phyloP scores from a whole-genome alignment of 2,113 vertebrate species.

The Tragelaphus imberbis region DNA sequence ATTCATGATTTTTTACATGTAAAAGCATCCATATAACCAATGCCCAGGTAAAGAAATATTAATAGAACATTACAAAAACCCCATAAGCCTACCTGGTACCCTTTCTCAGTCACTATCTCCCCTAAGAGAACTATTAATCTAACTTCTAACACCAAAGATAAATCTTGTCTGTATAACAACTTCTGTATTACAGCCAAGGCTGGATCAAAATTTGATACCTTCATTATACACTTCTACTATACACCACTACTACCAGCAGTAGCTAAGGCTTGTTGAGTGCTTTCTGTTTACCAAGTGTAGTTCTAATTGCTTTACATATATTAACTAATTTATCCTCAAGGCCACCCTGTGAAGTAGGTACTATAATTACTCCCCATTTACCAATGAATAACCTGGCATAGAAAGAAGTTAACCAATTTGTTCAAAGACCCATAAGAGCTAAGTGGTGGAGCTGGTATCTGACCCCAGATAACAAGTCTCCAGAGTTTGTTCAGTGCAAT shows the following conservation, averaged over 20 bases:
- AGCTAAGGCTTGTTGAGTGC: background rate
- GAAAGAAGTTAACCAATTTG: background rate
- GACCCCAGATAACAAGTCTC: background rate
- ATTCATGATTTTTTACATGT: background rate
- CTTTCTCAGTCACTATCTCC: background rate
- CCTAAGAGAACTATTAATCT: background rate
- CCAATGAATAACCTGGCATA: background rate
- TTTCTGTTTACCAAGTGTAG: background rate
- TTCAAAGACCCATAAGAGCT: background rate
- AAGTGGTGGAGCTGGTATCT: background rate
- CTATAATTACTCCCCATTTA: background rate
- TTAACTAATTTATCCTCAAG: constrained; percentile 3
- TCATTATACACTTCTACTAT: background rate
- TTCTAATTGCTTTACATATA: background rate
- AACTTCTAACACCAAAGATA: background rate
- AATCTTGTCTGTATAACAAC: background rate
- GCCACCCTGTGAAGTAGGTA: background rate
- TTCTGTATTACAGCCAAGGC: background rate
- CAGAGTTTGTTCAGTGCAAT: background rate
- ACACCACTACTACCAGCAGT: background rate
- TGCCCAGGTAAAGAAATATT: background rate
- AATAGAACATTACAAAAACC: background rate
- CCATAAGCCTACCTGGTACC: background rate
- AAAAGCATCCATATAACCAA: background rate
- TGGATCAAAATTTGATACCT: background rate